Base-by-base conservation (phyloP, 2,113 vertebrate genomes). In the Lepisosteus oculatus region DNA sequence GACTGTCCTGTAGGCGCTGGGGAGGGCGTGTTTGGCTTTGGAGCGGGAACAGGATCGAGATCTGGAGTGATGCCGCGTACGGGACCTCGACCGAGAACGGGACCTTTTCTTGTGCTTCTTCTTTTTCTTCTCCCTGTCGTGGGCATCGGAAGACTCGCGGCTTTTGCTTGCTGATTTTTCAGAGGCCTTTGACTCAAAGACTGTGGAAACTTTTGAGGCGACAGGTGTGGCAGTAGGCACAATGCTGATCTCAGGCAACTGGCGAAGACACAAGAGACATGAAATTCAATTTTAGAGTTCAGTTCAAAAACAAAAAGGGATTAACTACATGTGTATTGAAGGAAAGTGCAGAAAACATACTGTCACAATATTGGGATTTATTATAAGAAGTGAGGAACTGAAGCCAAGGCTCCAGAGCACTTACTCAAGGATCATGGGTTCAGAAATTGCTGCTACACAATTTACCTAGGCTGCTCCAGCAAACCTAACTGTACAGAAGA, bases 21-120 rank as follows among this genome's bases (percentile, higher is more conserved):
- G 96, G 61, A 99, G 93, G 0, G 93, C 86, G 73, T 96, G 96
- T 87, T 93, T 96, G 72, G 85, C 92, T 90, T 96, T 98, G 41
- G 95, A 88, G 80, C 91, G 92, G 1, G 92, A 86, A 47, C 91
- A 79, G 29, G 90, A 90, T 76, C 89, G 85, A 77, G 93, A 92
- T 0, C 90, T 88, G 0, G 89, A 86, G 65, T 90, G 90, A 59
- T 85, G 83, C 72, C 85, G 93, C 59, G 93, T 92, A 0, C 83
- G 88, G 0, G 95, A 97, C 6, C 90, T 90, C 0, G 94, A 95
- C 61, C 94, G 82, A 7, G 95, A 92, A 7, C 95, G 88, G 3
- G 95, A 97, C 47, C 93, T 91, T 68, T 92, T 95, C 83, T 94
- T 98, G 83, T 95, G 95, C 78, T 98, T 99, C 74, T 98, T 97